Evolutionary conservation across 2,888 invertebrate genomes (phyloP), one percentile per base, ranked within the genome.

Genomic region (Lycia hirtaria): DNA sequence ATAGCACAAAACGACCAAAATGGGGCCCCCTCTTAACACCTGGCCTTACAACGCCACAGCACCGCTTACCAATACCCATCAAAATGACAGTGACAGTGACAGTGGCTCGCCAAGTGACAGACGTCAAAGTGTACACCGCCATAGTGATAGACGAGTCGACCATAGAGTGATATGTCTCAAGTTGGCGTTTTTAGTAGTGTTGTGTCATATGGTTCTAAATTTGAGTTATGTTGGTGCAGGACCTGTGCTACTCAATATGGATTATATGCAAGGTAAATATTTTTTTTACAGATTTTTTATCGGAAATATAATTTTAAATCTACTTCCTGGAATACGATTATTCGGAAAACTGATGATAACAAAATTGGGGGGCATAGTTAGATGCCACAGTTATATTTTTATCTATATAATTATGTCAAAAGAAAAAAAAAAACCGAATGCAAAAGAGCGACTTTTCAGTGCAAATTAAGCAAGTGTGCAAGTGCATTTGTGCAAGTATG

Each of bases 191-290:
- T 74, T 72, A 0, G 56, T 87, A 33, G 68, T 90, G 47, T 63
- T 88, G 33, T 64, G 87, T 43, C 88, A 89, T 75, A 72, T 87
- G 64, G 57, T 87, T 45, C 69, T 87, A 48, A 81, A 73, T 73
- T 71, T 82, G 43, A 80, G 76, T 58, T 75, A 70, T 17, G 91
- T 84, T 10, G 69, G 68, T 17, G 91, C 88, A 0, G 88, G 88
- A 0, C 91, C 91, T 1, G 89, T 92, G 30, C 67, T 89, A 61
- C 66, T 91, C 10, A 88, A 83, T 65, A 69, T 90, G 87, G 87
- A 88, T 72, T 88, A 91, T 76, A 78, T 85, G 56, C 91, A 90
- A 84, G 91, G 91, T 92, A 75, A 80, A 67, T 32, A 37, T 20
- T n/a, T n/a, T 37, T 19, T 2, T 4, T 19, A n/a, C 3, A 6